Conservation (phyloP, 2,888 invertebrate genomes). For the Spodoptera exigua region DNA sequence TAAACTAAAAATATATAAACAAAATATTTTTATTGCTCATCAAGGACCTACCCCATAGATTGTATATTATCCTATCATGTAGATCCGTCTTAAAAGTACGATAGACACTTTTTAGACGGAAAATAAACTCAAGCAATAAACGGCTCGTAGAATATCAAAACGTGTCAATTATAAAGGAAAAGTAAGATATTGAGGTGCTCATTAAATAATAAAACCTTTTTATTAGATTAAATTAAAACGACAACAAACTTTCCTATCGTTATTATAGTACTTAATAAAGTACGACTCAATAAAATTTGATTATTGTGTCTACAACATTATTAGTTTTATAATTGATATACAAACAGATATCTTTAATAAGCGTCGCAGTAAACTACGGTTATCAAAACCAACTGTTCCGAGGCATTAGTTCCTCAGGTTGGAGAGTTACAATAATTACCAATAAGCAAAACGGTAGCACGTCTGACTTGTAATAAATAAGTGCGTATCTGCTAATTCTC, state of each 20-base stretch:
- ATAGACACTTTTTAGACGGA: conserved; percentile 12
- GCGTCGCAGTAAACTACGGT: conserved; percentile 32
- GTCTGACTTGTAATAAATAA: conserved; percentile 61
- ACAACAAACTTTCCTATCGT: conserved; percentile 41
- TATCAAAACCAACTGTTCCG: conserved; percentile 27
- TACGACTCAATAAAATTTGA: conserved; percentile 36
- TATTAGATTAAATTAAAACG: conserved; percentile 28
- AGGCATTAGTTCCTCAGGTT: conserved; percentile 28
- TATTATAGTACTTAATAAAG: conserved; percentile 31
- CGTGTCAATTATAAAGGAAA: conserved; percentile 52
- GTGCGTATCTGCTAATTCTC: conserved; percentile 69
- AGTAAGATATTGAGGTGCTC: conserved; percentile 25
- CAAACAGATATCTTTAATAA: conserved; percentile 38
- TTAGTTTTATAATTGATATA: conserved; percentile 46
- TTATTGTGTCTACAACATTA: conserved; percentile 39
- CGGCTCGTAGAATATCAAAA: conserved; percentile 46
- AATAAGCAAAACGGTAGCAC: conserved; percentile 60
- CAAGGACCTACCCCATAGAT: no score
- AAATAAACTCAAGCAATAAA: conserved; percentile 44
- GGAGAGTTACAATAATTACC: conserved; percentile 32
- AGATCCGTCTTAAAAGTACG: conserved; percentile 2
- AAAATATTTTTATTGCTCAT: no score
- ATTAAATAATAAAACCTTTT: conserved; percentile 29
- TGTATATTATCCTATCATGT: conserved; percentile 21
- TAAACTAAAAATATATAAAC: no score